phyloP scores from a whole-genome alignment of 1,140 invertebrate species.

The Rhysida immarginata region DNA sequence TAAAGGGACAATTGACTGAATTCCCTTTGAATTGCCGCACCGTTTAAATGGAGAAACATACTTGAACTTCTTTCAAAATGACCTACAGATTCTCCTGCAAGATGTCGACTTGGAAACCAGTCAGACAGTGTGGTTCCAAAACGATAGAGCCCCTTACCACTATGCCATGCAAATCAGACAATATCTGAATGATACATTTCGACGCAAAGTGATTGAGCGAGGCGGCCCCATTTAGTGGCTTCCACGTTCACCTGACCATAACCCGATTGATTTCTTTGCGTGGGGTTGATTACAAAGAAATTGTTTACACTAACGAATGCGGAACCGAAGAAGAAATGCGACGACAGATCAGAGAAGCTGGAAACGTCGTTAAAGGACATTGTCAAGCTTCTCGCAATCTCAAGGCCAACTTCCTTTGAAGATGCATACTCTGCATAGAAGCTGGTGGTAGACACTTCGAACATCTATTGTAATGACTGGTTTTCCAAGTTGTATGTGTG shows the following conservation, averaged over 20 bases:
- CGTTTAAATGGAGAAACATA: not conserved
- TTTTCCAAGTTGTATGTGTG: not conserved
- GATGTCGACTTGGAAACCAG: not conserved
- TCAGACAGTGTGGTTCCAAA: not conserved
- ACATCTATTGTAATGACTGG: not conserved
- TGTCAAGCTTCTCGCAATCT: not conserved
- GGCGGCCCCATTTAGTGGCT: not conserved
- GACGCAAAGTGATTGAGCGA: not conserved
- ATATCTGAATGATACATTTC: not conserved
- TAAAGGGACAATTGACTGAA: not conserved
- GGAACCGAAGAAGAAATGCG: not conserved
- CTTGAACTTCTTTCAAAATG: not conserved
- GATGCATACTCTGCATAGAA: not conserved
- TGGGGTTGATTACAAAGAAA: not conserved
- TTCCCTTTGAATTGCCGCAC: not conserved
- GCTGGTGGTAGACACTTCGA: not conserved
- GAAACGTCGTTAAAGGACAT: not conserved
- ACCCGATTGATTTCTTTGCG: not conserved
- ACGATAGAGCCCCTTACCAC: not conserved
- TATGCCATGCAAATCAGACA: not conserved
- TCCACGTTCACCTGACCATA: not conserved
- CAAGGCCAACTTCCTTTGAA: not conserved
- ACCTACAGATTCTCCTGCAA: not conserved
- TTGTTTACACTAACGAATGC: not conserved
- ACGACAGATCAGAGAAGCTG: not conserved